These are phyloP conservation scores for Crocidura indochinensis DNA, from an alignment of 2,797 vertebrate species.

Conservation along the genomic window DNA sequence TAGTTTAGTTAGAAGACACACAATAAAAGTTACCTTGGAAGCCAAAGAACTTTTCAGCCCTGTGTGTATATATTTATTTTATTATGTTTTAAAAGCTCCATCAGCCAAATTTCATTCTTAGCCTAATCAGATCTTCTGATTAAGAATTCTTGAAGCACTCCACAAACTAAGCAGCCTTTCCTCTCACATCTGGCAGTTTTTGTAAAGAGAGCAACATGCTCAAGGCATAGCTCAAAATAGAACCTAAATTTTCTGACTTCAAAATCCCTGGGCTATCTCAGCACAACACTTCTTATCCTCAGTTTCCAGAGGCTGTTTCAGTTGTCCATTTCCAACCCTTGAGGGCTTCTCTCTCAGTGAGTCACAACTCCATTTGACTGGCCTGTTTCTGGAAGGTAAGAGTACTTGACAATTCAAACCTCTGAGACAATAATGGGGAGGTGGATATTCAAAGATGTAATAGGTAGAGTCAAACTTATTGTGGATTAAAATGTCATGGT, in stretches of 20 bases:
- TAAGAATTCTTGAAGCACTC: constrained; percentile 77
- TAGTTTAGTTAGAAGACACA: not conserved
- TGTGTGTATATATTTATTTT: constrained; percentile 63
- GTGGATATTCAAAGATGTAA: constrained; percentile 5
- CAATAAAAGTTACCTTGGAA: constrained; percentile 61
- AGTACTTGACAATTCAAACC: constrained; percentile 50
- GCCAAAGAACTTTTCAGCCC: constrained; percentile 26
- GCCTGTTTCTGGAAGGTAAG: constrained; percentile 59
- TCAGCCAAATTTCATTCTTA: constrained; percentile 68
- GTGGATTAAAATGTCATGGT: constrained; percentile 12
- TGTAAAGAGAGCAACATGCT: constrained; percentile 78
- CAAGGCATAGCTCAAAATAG: constrained; percentile 80
- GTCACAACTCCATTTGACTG: constrained; percentile 4
- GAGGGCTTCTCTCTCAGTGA: constrained; percentile 49
- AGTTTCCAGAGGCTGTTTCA: constrained; percentile 87
- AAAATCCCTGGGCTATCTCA: constrained; percentile 74
- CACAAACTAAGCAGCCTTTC: constrained; percentile 74
- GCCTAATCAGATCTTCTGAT: constrained; percentile 77
- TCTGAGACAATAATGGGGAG: constrained; percentile 14
- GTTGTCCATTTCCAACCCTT: constrained; percentile 52
- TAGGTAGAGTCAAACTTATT: not conserved
- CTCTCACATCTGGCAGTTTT: constrained; percentile 80
- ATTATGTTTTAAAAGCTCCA: constrained; percentile 67
- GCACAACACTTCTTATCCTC: constrained; percentile 19
- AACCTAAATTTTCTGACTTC: constrained; percentile 70